Base-by-base conservation (phyloP, 2,888 invertebrate genomes). In the Thalpophila matura region DNA sequence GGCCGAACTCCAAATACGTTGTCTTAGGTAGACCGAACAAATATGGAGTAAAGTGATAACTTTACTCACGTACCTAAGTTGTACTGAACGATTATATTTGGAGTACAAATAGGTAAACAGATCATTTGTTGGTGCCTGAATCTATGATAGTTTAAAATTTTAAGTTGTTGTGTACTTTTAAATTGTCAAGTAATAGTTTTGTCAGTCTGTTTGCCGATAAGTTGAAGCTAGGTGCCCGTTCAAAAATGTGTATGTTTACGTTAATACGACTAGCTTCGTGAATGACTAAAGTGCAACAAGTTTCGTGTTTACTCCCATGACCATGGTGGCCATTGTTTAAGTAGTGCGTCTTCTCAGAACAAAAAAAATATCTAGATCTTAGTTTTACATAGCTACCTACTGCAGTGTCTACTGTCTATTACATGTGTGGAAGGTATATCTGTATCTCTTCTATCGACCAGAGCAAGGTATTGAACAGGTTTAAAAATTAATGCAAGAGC, bases 1-100 rank as follows among this genome's bases (percentile, higher is more conserved):
- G 76, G 78, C 78, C 14, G 5, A 58, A 55, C 45, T 74, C 76
- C 78, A 77, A 77, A 61, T 55, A 50, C 54, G 50, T 77, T 65
- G 74, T 77, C 77, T 77, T 70, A 37, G 43, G 45, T 31, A 51
- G n/a, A 49, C 54, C 43, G 46, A 67, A 59, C 61, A 71, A 74
- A 66, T 73, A 61, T 45, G 49, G 38, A 55, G 66, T 55, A 43
- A 45, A 60, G 37, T 70, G 54, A 42, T 65, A 55, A 59, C 29
- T 49, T 43, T 45, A 16, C 37, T 45, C 46, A 35, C 31, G 31
- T 49, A 33, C n/a, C n/a, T n/a, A n/a, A n/a, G n/a, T n/a, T 38
- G 29, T 40, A 26, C 7, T 35, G 1, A 42, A 16, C 18, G 0
- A 10, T 3, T 18, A 12, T 0, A 31, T 0, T 22, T 6, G 6